These are phyloP conservation scores for Trididemnum nubilum DNA, from an alignment of 23 tunicate species.

Conservation along the genomic window DNA sequence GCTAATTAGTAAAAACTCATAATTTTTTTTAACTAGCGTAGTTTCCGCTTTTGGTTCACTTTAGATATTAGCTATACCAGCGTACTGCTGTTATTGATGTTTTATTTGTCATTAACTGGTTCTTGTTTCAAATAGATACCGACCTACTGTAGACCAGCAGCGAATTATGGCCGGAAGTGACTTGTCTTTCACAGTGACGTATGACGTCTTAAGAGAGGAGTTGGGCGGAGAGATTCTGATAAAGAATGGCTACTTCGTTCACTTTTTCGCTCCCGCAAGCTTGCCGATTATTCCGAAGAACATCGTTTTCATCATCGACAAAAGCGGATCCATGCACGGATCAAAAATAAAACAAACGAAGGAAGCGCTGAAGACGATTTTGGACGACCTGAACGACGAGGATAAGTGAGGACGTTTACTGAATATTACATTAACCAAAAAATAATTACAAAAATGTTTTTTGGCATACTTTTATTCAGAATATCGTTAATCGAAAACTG, in stretches of 20 bases:
- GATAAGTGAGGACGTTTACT: conserved; percentile 43
- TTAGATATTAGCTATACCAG: not conserved
- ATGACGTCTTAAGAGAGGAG: conserved; percentile 68
- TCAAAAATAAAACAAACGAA: conserved; percentile 55
- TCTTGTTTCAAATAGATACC: conserved; percentile 36
- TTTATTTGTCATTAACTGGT: too few species aligned
- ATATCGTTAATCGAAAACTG: too few species aligned
- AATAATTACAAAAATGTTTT: too few species aligned
- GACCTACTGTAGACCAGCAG: conserved; percentile 51
- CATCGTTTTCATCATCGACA: conserved; percentile 74
- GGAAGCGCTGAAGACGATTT: conserved; percentile 40
- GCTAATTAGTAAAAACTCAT: not conserved
- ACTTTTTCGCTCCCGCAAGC: conserved; percentile 67
- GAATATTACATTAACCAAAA: too few species aligned
- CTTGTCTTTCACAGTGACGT: conserved; percentile 39
- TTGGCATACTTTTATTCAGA: too few species aligned
- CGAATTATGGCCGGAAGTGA: conserved; percentile 25
- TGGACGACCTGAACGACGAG: conserved; percentile 37
- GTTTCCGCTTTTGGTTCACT: not conserved
- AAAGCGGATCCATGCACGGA: conserved; percentile 78
- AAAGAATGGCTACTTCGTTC: conserved; percentile 71
- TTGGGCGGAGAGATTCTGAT: conserved; percentile 63
- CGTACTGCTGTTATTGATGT: too few species aligned
- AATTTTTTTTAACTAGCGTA: not conserved
- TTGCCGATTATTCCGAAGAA: conserved; percentile 74